These are phyloP conservation scores for Portunus trituberculatus DNA, from an alignment of 1,140 invertebrate species.

Conservation along the genomic window DNA sequence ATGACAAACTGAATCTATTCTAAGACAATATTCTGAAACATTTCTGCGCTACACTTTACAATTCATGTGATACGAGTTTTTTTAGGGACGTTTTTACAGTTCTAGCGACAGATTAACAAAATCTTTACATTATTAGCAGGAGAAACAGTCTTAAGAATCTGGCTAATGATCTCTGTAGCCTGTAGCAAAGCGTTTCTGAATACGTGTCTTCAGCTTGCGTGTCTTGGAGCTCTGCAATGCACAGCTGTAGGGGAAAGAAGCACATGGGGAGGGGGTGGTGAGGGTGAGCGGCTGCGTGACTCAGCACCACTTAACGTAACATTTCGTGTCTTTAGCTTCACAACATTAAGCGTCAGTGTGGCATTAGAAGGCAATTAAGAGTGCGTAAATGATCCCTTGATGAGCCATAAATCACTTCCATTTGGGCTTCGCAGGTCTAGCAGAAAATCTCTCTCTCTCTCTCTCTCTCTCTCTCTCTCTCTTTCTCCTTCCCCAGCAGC, in stretches of 20 bases:
- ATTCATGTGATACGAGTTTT: too few species aligned
- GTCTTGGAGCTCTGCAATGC: background rate
- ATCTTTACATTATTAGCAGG: too few species aligned
- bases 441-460: background rate
- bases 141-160: too few species aligned
- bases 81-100: too few species aligned
- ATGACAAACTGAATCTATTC: background rate
- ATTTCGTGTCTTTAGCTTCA: conserved; percentile 2
- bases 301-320: background rate
- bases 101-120: too few species aligned
- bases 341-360: background rate
- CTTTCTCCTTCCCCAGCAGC: too few species aligned
- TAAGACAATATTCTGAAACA: too few species aligned
- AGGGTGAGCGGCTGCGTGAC: background rate
- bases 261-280: background rate
- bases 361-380: background rate
- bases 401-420: background rate
- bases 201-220: background rate
- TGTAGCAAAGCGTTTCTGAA: too few species aligned
- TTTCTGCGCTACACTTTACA: too few species aligned
- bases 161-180: too few species aligned
- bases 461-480: background rate
- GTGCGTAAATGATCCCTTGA: background rate
- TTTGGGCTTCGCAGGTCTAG: background rate
- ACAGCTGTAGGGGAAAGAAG: background rate